Evolutionary conservation across 2,797 vertebrate species (phyloP).

Genomic region (Pteropus rufus): DNA sequence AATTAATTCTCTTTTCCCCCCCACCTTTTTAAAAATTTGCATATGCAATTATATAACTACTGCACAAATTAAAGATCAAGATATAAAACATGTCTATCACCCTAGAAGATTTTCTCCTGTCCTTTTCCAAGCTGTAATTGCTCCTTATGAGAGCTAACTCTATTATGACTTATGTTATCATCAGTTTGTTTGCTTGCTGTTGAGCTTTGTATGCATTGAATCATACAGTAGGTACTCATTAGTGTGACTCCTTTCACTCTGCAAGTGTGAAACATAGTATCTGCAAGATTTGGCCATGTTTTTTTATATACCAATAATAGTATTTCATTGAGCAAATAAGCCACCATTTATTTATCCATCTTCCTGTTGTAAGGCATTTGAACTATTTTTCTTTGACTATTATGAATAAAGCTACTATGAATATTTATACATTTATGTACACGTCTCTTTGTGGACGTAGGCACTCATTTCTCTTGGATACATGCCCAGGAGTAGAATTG

Average conservation of each 20-base stretch:
- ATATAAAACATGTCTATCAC: background rate
- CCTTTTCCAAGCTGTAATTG: background rate
- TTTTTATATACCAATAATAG: background rate
- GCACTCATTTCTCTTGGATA: conserved; percentile 1
- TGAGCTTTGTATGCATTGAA: background rate
- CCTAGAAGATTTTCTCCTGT: background rate
- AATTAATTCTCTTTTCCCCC: background rate
- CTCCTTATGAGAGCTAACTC: background rate
- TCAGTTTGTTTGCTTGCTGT: background rate
- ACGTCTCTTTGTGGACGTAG: background rate
- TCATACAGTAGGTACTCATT: background rate
- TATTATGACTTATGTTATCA: background rate
- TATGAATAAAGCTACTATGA: background rate
- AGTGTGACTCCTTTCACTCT: background rate
- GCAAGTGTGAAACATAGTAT: background rate
- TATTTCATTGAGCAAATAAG: background rate
- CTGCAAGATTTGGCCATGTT: background rate
- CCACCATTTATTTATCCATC: background rate
- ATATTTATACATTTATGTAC: background rate
- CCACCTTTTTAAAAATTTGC: background rate
- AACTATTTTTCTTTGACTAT: background rate
- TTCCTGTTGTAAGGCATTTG: background rate
- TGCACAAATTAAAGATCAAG: background rate
- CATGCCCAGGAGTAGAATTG: background rate
- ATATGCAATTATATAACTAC: background rate